Conservation (phyloP, 2,888 invertebrate species). For the Calliphora vomitoria region DNA sequence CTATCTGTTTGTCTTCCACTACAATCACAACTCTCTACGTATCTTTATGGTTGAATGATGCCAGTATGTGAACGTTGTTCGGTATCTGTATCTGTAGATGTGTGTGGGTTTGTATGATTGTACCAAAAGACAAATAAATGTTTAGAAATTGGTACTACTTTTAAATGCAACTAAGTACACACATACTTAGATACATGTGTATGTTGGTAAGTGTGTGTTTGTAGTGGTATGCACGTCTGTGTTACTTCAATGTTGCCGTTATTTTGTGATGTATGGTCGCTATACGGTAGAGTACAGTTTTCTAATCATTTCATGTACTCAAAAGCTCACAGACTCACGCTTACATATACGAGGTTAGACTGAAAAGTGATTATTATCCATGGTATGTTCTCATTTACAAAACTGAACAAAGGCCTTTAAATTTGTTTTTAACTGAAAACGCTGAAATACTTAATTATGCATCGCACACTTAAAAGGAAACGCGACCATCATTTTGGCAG, state of each 20-base stretch:
- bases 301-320: slow-evolving; percentile 31
- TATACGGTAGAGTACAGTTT: slow-evolving; percentile 22
- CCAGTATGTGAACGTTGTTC: slow-evolving; percentile 24
- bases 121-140: slow-evolving; percentile 19
- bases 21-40: slow-evolving; percentile 11
- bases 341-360: not conserved
- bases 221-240: slow-evolving; percentile 13
- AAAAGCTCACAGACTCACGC: not conserved
- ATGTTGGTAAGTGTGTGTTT: not conserved
- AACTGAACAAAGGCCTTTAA: no score
- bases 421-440: no score
- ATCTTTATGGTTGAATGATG: slow-evolving; percentile 45
- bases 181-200: not conserved
- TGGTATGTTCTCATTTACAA: no score
- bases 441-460: no score
- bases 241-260: slow-evolving; percentile 54
- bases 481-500: no score
- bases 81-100: not conserved
- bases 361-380: not conserved
- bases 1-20: slow-evolving; percentile 33
- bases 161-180: slow-evolving; percentile 17
- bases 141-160: slow-evolving; percentile 42
- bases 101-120: slow-evolving; percentile 9
- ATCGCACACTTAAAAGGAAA: no score
- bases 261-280: slow-evolving; percentile 45